Conservation (phyloP, 2,797 vertebrate genomes). For the Glyptemys insculpta region DNA sequence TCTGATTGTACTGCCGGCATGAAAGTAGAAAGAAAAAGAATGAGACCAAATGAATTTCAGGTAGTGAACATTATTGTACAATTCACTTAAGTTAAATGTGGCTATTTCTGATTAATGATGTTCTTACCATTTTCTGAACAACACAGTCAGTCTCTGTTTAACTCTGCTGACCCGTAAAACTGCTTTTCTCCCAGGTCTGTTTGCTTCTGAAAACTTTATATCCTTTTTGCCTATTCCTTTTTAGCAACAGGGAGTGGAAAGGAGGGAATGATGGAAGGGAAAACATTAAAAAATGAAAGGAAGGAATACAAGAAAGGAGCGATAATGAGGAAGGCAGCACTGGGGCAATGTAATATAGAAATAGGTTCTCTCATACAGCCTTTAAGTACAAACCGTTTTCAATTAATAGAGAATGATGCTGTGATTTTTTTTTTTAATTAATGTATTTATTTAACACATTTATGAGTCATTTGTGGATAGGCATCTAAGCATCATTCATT, state of each 20-base stretch:
- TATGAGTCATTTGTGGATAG: not conserved
- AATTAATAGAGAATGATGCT: not conserved
- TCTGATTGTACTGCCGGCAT: not conserved
- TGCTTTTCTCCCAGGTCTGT: conserved; percentile 61
- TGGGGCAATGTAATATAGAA: not conserved
- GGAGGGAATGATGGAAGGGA: not conserved
- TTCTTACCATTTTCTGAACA: conserved; percentile 46
- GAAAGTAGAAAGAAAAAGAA: conserved; percentile 41
- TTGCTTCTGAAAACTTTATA: conserved; percentile 54
- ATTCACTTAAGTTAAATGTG: conserved; percentile 43
- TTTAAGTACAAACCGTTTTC: not conserved
- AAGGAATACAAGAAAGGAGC: not conserved
- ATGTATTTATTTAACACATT: not conserved
- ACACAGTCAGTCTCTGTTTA: conserved; percentile 54
- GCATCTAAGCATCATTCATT: not conserved
- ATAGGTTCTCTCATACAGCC: not conserved
- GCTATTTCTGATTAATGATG: conserved; percentile 44
- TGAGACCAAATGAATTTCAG: conserved; percentile 23
- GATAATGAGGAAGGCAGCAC: not conserved
- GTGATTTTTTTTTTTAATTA: not conserved
- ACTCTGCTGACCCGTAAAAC: conserved; percentile 66
- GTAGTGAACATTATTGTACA: conserved; percentile 26
- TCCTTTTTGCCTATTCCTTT: not conserved
- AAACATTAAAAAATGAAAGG: not conserved
- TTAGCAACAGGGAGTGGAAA: not conserved